Conservation (phyloP, 2,797 vertebrate species). For the Catharus ustulatus region DNA sequence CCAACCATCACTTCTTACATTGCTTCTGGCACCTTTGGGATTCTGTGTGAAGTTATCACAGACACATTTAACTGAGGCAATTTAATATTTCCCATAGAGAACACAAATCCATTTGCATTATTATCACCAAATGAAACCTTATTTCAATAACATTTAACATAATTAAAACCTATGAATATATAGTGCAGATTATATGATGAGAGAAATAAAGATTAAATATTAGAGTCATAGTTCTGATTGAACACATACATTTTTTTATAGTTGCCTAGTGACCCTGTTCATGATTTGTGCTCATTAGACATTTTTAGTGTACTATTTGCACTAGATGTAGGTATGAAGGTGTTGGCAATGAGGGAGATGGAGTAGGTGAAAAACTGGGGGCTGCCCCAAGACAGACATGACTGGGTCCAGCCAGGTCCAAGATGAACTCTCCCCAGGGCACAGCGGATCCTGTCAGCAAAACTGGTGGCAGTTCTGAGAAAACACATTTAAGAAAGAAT, state of each 20-base stretch:
- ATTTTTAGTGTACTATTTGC: background rate
- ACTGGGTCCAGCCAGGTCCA: background rate
- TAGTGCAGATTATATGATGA: background rate
- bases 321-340: background rate
- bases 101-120: constrained; percentile 8
- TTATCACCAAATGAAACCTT: background rate
- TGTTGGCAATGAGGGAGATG: background rate
- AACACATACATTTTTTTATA: background rate
- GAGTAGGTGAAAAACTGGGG: background rate
- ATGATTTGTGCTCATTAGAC: background rate
- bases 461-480: background rate
- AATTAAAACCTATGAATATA: background rate
- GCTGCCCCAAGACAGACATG: background rate
- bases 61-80: background rate
- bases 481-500: background rate
- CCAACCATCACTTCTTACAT: background rate
- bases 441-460: background rate
- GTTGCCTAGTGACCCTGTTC: background rate
- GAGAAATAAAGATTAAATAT: background rate
- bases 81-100: constrained; percentile 21
- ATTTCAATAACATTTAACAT: background rate
- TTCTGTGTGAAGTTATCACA: constrained; percentile 7
- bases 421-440: rapidly evolving
- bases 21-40: constrained; percentile 1
- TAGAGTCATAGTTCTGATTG: background rate